Evolutionary conservation across 2,888 invertebrate species (phyloP), one percentile per base, ranked within the genome.

Genomic region (Pandemis heparana): DNA sequence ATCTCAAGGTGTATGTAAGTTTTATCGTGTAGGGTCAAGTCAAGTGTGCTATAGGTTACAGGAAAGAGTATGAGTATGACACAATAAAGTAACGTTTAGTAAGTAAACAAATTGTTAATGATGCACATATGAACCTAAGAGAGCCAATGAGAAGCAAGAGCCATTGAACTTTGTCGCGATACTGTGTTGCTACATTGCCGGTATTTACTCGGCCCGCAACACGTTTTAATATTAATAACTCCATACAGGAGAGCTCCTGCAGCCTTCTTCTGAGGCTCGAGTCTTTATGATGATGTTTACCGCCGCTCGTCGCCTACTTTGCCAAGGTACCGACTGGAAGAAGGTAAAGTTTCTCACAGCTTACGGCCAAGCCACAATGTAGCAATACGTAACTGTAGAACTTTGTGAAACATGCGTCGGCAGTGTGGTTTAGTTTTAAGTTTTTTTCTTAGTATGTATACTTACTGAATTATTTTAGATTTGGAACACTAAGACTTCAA

Each of bases 171-270:
- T 78, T 77, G 80, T 81, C 81, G 79, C 79, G 76, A 79, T 79
- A 79, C 79, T 79, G 81, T 77, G 79, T 79, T 82, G 79, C 82
- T 82, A 83, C 82, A 85, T 85, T 83, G 88, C 79, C 82, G 79
- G 87, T 89, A 89, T 90, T 89, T 89, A 87, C 87, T 79, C 83
- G 83, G 80, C 82, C 83, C 83, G 84, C 84, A 80, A 81, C 83
- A 82, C 86, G 89, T 85, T 92, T 91, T 89, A 92, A 90, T 90
- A 92, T 93, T 92, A 89, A 92, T 92, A 92, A 90, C 92, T 82
- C 85, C 83, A 87, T 89, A 89, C 88, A 89, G 81, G 85, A 86
- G 84, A 79, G 84, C 84, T 88, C 87, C 85, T 85, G 87, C 82
- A 84, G 85, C 83, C 79, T 81, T 81, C 83, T 85, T 86, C 82